Conservation (phyloP, 2,888 invertebrate genomes). For the Rhorus exstirpatorius region DNA sequence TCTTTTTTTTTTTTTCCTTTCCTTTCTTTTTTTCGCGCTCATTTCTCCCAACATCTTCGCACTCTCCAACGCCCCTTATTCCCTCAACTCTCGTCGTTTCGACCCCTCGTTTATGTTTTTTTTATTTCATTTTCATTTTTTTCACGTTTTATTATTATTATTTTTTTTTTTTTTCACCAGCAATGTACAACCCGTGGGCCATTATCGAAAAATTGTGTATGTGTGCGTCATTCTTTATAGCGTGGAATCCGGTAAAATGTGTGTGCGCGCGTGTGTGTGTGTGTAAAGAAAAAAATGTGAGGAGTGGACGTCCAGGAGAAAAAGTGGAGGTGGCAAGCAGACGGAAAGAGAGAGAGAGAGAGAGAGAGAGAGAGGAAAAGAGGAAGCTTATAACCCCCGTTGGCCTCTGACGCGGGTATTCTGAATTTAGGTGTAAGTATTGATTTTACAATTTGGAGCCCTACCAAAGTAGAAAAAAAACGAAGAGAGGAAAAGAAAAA, state of each 20-base stretch:
- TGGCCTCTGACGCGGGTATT: conserved; percentile 78
- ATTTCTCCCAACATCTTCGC: conserved; percentile 45
- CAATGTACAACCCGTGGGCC: conserved; percentile 21
- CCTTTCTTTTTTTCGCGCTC: conserved; percentile 32
- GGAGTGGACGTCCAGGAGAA: conserved; percentile 54
- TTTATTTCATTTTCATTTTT: conserved; percentile 62
- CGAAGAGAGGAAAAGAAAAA: conserved; percentile 76
- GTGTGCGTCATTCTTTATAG: conserved; percentile 23
- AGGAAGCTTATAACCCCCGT: conserved; percentile 45
- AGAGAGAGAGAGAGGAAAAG: conserved; percentile 48
- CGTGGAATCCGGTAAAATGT: background rate
- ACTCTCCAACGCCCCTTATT: conserved; percentile 54
- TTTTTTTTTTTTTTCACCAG: conserved; percentile 68
- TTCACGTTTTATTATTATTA: conserved; percentile 51
- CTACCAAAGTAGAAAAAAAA: conserved; percentile 85
- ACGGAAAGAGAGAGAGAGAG: conserved; percentile 50
- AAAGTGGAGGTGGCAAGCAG: conserved; percentile 54
- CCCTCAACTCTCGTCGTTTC: conserved; percentile 60
- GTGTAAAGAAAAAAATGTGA: conserved; percentile 13
- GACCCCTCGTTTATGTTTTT: conserved; percentile 69
- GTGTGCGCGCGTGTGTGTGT: conserved; percentile 2
- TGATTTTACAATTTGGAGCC: conserved; percentile 86
- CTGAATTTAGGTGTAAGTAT: conserved; percentile 85
- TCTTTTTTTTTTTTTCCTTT: background rate
- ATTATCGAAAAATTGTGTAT: conserved; percentile 49